phyloP scores from a whole-genome alignment of 2,888 invertebrate genomes.

The Mactromeris polynyma region DNA sequence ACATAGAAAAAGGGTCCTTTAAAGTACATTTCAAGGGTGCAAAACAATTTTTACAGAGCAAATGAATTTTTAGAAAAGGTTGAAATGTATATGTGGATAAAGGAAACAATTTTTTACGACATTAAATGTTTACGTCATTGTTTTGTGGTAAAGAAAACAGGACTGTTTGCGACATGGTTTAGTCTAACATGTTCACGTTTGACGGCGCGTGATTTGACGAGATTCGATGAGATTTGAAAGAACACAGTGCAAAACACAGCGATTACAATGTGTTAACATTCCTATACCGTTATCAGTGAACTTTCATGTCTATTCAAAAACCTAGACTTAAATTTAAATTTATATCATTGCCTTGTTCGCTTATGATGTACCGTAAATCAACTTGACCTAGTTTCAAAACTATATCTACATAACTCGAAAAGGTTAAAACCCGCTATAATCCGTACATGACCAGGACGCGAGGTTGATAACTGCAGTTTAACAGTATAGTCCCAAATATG shows the following conservation, averaged over 20 bases:
- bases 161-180: too few relatives aligned
- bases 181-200: conserved; percentile 2
- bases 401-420: background rate
- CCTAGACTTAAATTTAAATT: background rate
- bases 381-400: background rate
- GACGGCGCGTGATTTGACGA: background rate
- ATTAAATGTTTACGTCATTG: too few relatives aligned
- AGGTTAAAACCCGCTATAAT: background rate
- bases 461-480: too few relatives aligned
- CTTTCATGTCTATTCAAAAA: background rate
- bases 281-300: background rate
- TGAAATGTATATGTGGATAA: too few relatives aligned
- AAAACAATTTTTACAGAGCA: background rate
- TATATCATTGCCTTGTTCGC: background rate
- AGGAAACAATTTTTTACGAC: too few relatives aligned
- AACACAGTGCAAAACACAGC: background rate
- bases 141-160: too few relatives aligned
- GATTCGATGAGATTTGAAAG: background rate
- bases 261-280: background rate
- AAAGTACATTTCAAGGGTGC: background rate
- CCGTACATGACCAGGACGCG: background rate
- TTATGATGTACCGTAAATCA: background rate
- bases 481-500: too few relatives aligned
- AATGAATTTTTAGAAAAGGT: background rate
- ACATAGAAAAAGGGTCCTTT: background rate